Conservation (phyloP, 2,888 invertebrate species). For the Agrotis clavis region DNA sequence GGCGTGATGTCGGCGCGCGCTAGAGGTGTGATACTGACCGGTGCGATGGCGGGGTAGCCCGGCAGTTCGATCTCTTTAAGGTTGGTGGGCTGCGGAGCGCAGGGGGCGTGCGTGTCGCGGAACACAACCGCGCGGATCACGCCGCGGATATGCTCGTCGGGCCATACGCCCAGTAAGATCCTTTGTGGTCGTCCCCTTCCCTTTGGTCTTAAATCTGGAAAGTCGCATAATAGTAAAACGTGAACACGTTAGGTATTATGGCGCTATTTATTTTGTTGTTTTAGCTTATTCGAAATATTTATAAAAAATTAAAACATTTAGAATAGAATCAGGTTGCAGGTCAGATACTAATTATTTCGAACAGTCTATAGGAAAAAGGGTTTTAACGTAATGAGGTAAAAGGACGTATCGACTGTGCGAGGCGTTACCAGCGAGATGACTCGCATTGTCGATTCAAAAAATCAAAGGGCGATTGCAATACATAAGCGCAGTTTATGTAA, state of each 20-base stretch:
- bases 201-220: conserved; percentile 96
- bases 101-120: conserved; percentile 94
- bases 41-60: conserved; percentile 83
- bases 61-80: conserved; percentile 93
- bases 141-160: conserved; percentile 97
- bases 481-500: conserved; percentile 46
- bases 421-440: conserved; percentile 4
- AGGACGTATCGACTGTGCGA: conserved; percentile 44
- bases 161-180: conserved; percentile 97
- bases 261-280: conserved; percentile 34
- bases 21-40: conserved; percentile 84
- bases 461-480: conserved; percentile 38
- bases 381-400: conserved; percentile 19
- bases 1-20: conserved; percentile 31
- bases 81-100: conserved; percentile 93
- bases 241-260: conserved; percentile 81
- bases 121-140: conserved; percentile 98
- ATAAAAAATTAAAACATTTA: conserved; percentile 17
- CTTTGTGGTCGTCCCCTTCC: conserved; percentile 97
- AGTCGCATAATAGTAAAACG: conserved; percentile 87
- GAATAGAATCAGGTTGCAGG: conserved; percentile 9
- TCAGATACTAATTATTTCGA: conserved; percentile 41
- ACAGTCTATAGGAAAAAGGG: conserved; percentile 30
- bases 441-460: conserved; percentile 39
- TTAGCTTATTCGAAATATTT: conserved; percentile 47